Conservation (phyloP, 37 sponge, comb jelly and placozoan genomes). For the Spongia lamella region DNA sequence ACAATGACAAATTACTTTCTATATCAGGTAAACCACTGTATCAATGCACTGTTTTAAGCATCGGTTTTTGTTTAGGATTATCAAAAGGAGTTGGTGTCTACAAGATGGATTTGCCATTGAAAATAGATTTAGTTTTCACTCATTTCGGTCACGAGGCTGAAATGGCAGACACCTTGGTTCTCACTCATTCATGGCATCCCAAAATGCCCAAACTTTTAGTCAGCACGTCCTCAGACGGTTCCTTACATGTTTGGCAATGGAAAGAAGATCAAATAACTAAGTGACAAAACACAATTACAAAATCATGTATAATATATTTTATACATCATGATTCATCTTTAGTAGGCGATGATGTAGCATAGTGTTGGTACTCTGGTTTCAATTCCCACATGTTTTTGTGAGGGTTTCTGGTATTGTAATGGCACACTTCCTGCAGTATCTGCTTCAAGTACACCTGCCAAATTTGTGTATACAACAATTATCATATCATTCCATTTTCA, state of each 20-base stretch:
- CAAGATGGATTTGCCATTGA: neutral
- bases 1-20: no score
- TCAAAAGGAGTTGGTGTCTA: no score
- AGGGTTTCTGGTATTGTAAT: conserved; percentile 87
- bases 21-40: neutral
- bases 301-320: neutral
- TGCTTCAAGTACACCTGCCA: conserved; percentile 86
- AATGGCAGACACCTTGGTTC: neutral
- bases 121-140: conserved; percentile 25
- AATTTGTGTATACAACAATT: conserved; percentile 5
- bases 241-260: conserved; percentile 73
- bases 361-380: conserved; percentile 83
- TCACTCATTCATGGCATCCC: conserved; percentile 60
- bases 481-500: neutral
- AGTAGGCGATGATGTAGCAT: conserved; percentile 15
- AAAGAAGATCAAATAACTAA: conserved; percentile 5
- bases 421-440: conserved; percentile 82
- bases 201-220: conserved; percentile 3
- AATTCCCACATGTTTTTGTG: conserved; percentile 98
- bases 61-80: neutral
- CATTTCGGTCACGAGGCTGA: conserved; percentile 53
- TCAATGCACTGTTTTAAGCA: neutral
- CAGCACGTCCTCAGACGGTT: conserved; percentile 48
- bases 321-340: neutral
- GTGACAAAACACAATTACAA: neutral